phyloP scores from a whole-genome alignment of 2,797 vertebrate species.

The Siniperca undulata region DNA sequence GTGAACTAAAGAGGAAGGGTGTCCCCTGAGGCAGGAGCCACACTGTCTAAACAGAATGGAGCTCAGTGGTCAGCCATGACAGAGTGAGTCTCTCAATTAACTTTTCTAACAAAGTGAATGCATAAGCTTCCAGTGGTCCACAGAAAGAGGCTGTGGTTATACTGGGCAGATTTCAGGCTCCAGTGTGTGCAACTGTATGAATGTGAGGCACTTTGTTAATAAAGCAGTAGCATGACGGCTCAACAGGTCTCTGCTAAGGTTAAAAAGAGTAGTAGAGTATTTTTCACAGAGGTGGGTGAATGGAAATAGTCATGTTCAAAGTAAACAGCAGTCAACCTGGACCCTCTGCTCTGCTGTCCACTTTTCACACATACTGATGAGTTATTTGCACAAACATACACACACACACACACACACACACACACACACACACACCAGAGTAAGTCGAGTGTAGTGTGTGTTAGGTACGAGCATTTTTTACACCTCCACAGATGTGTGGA shows the following conservation, averaged over 20 bases:
- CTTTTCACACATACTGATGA: conserved; percentile 73
- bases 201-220: conserved; percentile 23
- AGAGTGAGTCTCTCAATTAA: background rate
- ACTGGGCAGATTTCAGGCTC: background rate
- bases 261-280: conserved; percentile 60
- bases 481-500: conserved; percentile 40
- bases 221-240: conserved; percentile 32
- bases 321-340: conserved; percentile 47
- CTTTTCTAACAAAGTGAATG: background rate
- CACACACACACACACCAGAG: conserved; percentile 11
- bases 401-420: background rate
- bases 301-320: conserved; percentile 65
- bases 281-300: conserved; percentile 70
- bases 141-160: background rate
- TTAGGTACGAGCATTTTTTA: conserved; percentile 38
- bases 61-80: background rate
- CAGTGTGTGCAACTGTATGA: background rate
- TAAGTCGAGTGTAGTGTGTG: background rate
- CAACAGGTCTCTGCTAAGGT: conserved; percentile 57
- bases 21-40: background rate
- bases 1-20: background rate
- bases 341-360: conserved; percentile 27
- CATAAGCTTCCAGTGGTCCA: background rate
- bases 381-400: conserved; percentile 44
- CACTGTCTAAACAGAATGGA: background rate